Conservation (phyloP, 2,797 vertebrate genomes). For the Girardinus metallicus region DNA sequence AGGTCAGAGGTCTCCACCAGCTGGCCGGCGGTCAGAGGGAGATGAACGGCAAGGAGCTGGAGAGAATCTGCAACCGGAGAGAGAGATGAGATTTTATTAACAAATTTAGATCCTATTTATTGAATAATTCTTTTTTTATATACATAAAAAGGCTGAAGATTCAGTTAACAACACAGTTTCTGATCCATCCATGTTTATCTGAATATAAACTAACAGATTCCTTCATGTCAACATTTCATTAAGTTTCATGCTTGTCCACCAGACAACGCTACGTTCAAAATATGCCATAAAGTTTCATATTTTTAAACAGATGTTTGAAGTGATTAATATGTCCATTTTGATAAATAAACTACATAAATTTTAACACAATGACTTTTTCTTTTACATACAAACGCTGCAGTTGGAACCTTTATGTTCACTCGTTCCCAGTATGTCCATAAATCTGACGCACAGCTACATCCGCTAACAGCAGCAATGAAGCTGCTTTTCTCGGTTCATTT, state of each 20-base stretch:
- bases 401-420: no score
- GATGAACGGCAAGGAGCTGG: conserved; percentile 86
- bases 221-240: not conserved
- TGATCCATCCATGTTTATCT: not conserved
- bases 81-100: no score
- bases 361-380: no score
- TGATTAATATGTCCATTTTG: no score
- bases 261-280: not conserved
- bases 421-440: no score
- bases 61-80: conserved; percentile 23
- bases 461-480: no score
- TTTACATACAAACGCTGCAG: no score
- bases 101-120: not conserved
- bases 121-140: not conserved
- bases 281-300: no score
- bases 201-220: not conserved
- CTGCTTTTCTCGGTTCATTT: no score
- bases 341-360: no score
- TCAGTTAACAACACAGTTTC: not conserved
- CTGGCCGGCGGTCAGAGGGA: conserved; percentile 83
- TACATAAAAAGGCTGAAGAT: not conserved
- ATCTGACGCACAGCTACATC: no score
- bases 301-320: no score
- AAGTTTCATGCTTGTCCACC: not conserved
- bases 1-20: conserved; percentile 82